Base-by-base conservation (phyloP, 2,888 invertebrate genomes). In the Ennomos erosarius region DNA sequence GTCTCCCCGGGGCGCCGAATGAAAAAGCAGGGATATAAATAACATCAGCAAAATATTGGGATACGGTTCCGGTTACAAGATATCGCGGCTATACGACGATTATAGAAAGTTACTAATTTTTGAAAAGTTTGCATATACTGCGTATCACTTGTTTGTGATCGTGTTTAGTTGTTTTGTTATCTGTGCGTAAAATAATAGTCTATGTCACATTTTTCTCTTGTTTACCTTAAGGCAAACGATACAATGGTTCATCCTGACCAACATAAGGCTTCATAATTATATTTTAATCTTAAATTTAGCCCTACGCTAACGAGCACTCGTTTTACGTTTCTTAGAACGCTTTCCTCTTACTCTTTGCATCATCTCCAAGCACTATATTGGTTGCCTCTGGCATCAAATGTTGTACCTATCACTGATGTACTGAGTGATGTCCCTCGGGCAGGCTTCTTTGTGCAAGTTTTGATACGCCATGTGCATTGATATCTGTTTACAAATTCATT, bases 31-130 rank as follows among this genome's bases (percentile, higher is more conserved):
- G 16, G 34, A 45, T 46, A 47, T 58, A 48, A 53, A 58, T 48
- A 53, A 53, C 48, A 58, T 45, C 48, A 44, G 43, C 34, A 13
- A 37, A 40, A 47, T 56, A 52, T 51, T n/a, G 44, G 37, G 12
- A 52, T 12, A 40, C 9, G 10, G n/a, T 10, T 16, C 44, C 39
- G 34, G 37, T 47, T 47, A 12, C 10, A 11, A 37, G 36, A 36
- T 10, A 11, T 10, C 35, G 35, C 42, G 50, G 2, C 26, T 26
- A 4, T 6, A 5, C 6, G 26, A 6, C 6, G 26, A 26, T 26
- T 26, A 26, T 6, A 4, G 26, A 26, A 1, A 6, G 5, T 6
- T 26, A 4, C 26, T 26, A 4, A n/a, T n/a, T n/a, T n/a, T n/a
- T 4, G 26, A 26, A 26, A 26, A 26, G 2, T 26, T 3, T 26